These are phyloP conservation scores for Thyatira batis DNA, from an alignment of 2,888 invertebrate species.

Conservation along the genomic window DNA sequence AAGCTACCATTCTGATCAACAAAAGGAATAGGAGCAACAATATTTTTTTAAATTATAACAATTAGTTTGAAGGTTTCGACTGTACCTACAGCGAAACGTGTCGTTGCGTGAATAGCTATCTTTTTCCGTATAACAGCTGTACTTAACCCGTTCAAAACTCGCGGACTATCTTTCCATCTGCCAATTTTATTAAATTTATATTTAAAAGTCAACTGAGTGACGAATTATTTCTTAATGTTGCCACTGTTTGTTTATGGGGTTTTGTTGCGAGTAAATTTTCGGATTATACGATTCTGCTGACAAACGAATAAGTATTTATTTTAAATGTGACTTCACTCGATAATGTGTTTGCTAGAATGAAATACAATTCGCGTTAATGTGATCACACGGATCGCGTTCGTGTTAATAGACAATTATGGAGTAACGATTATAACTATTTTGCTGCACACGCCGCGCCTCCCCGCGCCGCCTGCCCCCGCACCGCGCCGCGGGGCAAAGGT, in stretches of 20 bases:
- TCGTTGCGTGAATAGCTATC: background rate
- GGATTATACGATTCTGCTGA: background rate
- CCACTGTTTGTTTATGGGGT: background rate
- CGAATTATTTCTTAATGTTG: background rate
- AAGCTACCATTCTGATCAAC: no score
- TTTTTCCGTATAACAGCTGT: background rate
- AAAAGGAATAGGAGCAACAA: no score
- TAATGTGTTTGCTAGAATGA: background rate
- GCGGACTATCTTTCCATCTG: background rate
- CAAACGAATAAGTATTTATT: background rate
- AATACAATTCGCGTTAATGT: conserved; percentile 22
- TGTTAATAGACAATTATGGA: conserved; percentile 53
- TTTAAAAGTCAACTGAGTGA: background rate
- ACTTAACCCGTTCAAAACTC: background rate
- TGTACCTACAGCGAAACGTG: background rate
- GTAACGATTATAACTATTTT: conserved; percentile 35
- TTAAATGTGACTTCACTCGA: background rate
- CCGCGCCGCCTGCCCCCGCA: no score
- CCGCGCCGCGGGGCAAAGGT: conserved; percentile 37
- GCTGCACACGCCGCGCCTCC: conserved; percentile 2
- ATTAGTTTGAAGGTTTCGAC: background rate
- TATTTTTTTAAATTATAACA: background rate
- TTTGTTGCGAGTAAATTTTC: background rate
- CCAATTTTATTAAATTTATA: background rate
- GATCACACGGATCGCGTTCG: conserved; percentile 30